These are phyloP conservation scores for Margarornis squamiger DNA, from an alignment of 2,797 vertebrate genomes.

Conservation along the genomic window DNA sequence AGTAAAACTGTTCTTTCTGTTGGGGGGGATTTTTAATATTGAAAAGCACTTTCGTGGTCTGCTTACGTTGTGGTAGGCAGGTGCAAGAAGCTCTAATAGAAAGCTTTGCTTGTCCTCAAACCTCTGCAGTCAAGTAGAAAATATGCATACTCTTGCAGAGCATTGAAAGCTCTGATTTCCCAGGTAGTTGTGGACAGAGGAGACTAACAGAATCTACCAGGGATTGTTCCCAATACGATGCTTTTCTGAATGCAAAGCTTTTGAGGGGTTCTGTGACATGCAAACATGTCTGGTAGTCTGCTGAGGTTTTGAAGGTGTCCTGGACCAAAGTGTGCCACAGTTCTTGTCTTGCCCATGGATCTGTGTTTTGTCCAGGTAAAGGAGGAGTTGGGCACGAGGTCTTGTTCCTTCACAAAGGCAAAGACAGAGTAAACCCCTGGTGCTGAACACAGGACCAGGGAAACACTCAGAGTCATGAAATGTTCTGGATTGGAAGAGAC, in stretches of 20 bases:
- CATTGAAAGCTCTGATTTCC: background rate
- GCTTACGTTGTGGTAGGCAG: background rate
- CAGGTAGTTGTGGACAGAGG: background rate
- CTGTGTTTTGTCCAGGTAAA: background rate
- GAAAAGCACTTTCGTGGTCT: background rate
- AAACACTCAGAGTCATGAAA: background rate
- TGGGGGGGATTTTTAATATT: background rate
- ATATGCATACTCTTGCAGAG: background rate
- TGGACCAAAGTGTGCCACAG: background rate
- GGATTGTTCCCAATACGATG: background rate
- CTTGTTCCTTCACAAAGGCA: background rate
- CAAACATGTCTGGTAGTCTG: background rate
- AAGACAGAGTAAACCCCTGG: background rate
- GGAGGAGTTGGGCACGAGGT: background rate
- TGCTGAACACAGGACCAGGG: background rate
- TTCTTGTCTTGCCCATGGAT: background rate
- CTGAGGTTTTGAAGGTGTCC: fast-evolving
- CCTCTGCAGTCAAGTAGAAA: background rate
- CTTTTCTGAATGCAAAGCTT: background rate
- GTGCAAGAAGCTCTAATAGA: background rate
- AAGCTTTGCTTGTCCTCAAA: background rate
- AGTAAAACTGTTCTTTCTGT: background rate
- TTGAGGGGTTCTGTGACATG: background rate
- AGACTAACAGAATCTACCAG: background rate
- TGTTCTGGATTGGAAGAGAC: background rate